Evolutionary conservation across 2,113 vertebrate genomes (phyloP).

Genomic region (Argyrosomus japonicus): DNA sequence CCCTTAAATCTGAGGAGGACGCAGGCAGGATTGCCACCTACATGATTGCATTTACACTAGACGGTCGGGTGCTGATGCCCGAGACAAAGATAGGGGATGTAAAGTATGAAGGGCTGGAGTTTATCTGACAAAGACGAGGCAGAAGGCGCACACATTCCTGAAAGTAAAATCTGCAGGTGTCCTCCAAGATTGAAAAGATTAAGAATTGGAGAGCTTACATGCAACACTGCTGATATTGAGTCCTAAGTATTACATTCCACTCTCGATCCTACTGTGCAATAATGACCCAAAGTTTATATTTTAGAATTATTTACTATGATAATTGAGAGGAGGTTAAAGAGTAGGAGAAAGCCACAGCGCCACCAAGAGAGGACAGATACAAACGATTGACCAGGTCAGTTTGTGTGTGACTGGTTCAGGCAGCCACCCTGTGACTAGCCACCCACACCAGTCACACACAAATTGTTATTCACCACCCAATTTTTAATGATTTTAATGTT

Average conservation of each 20-base stretch:
- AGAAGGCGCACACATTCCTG: background rate
- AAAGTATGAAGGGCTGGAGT: constrained; percentile 97
- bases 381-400: background rate
- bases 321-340: background rate
- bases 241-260: constrained; percentile 5
- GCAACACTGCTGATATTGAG: constrained; percentile 8
- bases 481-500: background rate
- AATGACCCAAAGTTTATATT: constrained; percentile 36
- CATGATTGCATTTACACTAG: constrained; percentile 92
- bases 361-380: background rate
- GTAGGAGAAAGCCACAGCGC: background rate
- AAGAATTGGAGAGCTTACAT: background rate
- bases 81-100: constrained; percentile 91
- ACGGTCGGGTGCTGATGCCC: constrained; percentile 90
- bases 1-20: constrained; percentile 94
- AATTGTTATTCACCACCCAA: background rate
- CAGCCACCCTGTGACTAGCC: background rate
- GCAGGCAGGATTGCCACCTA: constrained; percentile 89
- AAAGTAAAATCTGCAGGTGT: background rate
- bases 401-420: background rate
- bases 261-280: constrained; percentile 34
- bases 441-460: background rate
- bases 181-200: background rate
- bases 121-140: constrained; percentile 81
- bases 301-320: background rate